These are phyloP conservation scores for Amblyopsis rosae DNA, from an alignment of 2,113 vertebrate species.

Conservation along the genomic window DNA sequence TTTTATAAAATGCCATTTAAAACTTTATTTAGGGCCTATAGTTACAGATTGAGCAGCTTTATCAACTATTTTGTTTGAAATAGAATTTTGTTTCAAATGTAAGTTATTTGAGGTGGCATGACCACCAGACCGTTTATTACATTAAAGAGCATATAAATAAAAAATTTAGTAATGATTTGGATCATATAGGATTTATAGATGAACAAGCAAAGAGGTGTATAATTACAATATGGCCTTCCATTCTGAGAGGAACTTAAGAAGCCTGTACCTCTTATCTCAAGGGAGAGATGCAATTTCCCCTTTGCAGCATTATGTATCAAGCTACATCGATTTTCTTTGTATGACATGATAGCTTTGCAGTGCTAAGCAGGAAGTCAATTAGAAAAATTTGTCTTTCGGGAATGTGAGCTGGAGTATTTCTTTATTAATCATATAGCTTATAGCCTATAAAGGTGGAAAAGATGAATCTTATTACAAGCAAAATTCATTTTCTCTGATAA, in stretches of 20 bases:
- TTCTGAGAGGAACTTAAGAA: constrained; percentile 30
- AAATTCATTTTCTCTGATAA: too few species aligned
- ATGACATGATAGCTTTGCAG: constrained; percentile 40
- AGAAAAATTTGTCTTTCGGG: constrained; percentile 1
- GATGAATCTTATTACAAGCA: too few species aligned
- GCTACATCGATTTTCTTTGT: constrained; percentile 63
- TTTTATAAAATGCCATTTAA: too few species aligned
- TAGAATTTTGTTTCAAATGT: too few species aligned
- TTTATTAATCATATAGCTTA: neutral
- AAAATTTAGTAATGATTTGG: too few species aligned
- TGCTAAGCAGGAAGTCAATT: constrained; percentile 47
- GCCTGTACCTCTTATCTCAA: constrained; percentile 18
- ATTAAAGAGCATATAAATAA: too few species aligned
- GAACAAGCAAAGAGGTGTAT: constrained; percentile 9
- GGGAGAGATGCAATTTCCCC: constrained; percentile 57
- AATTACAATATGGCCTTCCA: constrained; percentile 39
- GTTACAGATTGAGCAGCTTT: too few species aligned
- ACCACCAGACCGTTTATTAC: too few species aligned
- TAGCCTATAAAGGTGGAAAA: too few species aligned
- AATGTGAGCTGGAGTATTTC: neutral
- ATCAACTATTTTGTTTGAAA: too few species aligned
- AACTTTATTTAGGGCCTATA: too few species aligned
- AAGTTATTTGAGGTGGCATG: too few species aligned
- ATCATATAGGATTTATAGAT: constrained; percentile 11
- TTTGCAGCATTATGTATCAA: constrained; percentile 45